Percentiles rank a stretch among this genome's conserved stretches.
phyloP scores from a whole-genome alignment of 2,113 vertebrate species.

The Peucedramus taeniatus region DNA sequence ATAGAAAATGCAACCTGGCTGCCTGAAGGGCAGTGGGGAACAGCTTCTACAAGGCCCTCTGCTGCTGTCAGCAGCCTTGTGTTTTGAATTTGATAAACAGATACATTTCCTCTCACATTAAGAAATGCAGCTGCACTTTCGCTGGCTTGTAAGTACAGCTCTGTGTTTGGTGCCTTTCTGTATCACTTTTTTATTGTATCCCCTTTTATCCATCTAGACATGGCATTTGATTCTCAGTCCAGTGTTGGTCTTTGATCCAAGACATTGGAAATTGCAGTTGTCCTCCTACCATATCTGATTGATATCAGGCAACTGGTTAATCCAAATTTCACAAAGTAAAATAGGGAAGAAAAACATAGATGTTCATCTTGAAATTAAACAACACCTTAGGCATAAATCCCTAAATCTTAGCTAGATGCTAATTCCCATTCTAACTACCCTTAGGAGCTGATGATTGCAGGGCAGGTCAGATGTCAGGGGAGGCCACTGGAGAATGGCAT shows the following conservation, averaged over 20 bases:
- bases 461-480: not conserved
- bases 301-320: not conserved
- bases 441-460: rapidly evolving
- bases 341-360: not conserved
- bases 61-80: not conserved
- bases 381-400: not conserved
- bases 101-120: not conserved
- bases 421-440: not conserved
- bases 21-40: not conserved
- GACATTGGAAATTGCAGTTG: not conserved
- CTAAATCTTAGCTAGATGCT: not conserved
- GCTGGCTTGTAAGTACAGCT: not conserved
- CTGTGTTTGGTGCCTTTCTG: not conserved
- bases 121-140: not conserved
- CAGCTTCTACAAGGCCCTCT: not conserved
- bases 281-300: not conserved
- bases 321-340: not conserved
- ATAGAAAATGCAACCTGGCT: not conserved
- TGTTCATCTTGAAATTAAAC: not conserved
- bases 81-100: not conserved
- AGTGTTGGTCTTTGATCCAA: not conserved
- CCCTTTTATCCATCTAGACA: not conserved
- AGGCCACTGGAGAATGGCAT: not conserved
- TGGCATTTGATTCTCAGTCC: not conserved
- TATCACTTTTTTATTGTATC: not conserved